A percentile compares a stretch with the other conserved stretches of the same genome.
Conservation (phyloP, 37 sponge, comb jelly and placozoan genomes). For the Sycon ciliatum region DNA sequence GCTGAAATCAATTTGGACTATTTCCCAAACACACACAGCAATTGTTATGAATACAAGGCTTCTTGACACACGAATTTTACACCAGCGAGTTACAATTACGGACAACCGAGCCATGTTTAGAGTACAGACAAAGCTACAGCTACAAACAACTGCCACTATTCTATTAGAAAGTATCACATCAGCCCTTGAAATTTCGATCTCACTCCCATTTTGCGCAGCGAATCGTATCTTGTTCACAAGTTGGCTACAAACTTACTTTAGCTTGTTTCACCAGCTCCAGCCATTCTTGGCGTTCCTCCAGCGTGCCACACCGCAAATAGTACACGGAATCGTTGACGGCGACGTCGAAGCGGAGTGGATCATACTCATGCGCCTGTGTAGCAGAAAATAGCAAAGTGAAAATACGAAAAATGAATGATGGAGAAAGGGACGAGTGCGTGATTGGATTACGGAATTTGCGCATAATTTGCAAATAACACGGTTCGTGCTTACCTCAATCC, state of each 20-base stretch:
- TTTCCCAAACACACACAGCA: too few relatives aligned
- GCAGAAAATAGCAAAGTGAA: background rate
- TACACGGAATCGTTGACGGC: slow-evolving; percentile 61
- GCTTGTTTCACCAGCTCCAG: slow-evolving; percentile 66
- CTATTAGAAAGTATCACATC: too few relatives aligned
- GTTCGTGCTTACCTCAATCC: slow-evolving; percentile 38
- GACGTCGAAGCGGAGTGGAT: slow-evolving; percentile 76
- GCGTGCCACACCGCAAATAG: slow-evolving; percentile 57
- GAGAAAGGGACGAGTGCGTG: background rate
- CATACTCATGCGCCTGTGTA: slow-evolving; percentile 76
- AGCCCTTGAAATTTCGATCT: too few relatives aligned
- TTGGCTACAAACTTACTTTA: slow-evolving; percentile 57
- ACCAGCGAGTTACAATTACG: too few relatives aligned
- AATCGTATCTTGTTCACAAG: too few relatives aligned
- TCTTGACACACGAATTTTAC: too few relatives aligned
- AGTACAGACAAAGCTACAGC: background rate
- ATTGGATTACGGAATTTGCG: background rate
- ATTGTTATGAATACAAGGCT: too few relatives aligned
- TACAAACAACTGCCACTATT: too few relatives aligned
- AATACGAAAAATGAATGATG: background rate
- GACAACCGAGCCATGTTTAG: background rate
- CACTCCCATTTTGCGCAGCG: too few relatives aligned
- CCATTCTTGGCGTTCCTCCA: slow-evolving; percentile 62
- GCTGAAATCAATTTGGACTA: too few relatives aligned
- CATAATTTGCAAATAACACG: background rate